phyloP scores from a whole-genome alignment of 2,797 vertebrate species.

The Neosilurus mollespiculum region DNA sequence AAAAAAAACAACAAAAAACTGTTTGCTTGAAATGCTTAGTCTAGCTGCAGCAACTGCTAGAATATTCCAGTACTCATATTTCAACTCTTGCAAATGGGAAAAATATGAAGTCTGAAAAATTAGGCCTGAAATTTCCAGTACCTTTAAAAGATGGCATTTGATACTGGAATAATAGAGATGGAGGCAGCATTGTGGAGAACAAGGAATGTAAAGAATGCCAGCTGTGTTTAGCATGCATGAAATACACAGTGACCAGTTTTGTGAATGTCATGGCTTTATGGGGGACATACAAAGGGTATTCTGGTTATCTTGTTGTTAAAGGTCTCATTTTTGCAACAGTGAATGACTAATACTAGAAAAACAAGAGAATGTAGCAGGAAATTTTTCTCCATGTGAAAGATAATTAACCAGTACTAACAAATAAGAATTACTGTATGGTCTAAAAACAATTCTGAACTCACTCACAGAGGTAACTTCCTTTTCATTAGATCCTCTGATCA shows the following conservation, averaged over 20 bases:
- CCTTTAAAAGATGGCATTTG: background rate
- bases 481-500: background rate
- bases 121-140: background rate
- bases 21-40: background rate
- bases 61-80: background rate
- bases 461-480: no score
- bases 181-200: background rate
- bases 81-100: background rate
- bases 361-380: background rate
- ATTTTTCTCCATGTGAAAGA: background rate
- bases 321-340: background rate
- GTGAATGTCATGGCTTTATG: background rate
- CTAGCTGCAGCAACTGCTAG: background rate
- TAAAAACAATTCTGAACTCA: background rate
- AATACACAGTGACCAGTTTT: background rate
- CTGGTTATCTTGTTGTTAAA: background rate
- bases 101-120: background rate
- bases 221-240: constrained; percentile 74
- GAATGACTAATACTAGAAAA: background rate
- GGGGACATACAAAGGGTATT: background rate
- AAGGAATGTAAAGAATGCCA: constrained; percentile 54
- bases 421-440: background rate
- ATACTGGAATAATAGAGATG: background rate
- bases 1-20: background rate
- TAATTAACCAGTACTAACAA: background rate